A percentile compares a stretch with the other conserved stretches of the same genome.
Conservation (phyloP, 1,140 invertebrate genomes). For the Trichonephila clavata region DNA sequence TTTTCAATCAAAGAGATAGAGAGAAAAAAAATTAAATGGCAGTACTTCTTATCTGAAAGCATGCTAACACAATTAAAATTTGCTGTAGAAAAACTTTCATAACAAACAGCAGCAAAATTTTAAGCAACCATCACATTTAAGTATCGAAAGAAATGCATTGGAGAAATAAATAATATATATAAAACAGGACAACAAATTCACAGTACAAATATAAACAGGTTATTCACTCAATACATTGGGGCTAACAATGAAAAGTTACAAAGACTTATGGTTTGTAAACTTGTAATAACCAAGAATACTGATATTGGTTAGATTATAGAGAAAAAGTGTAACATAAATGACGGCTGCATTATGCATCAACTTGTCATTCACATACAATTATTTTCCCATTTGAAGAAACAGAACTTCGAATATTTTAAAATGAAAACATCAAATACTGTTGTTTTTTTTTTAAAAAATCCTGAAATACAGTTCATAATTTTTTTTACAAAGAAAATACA, state of each 20-base stretch:
- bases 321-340: constrained; percentile 14
- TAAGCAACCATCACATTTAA: constrained; percentile 21
- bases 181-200: constrained; percentile 4
- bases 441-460: not conserved
- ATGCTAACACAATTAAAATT: constrained; percentile 28
- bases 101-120: constrained; percentile 12
- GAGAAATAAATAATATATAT: constrained; percentile 38
- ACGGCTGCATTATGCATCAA: constrained; percentile 9
- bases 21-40: not conserved
- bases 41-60: constrained; percentile 15
- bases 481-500: constrained; percentile 45
- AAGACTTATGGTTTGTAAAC: not conserved
- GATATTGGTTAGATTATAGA: not conserved
- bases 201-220: constrained; percentile 3
- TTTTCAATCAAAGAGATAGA: not conserved
- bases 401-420: not conserved
- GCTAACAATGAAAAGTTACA: not conserved
- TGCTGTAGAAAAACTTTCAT: constrained; percentile 11
- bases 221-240: not conserved
- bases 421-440: constrained; percentile 31
- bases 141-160: constrained; percentile 46
- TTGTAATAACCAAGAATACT: constrained; percentile 52
- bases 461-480: constrained; percentile 33
- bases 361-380: not conserved
- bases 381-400: not conserved